Conservation (phyloP, 2,888 invertebrate species). For the Epirrhoe tristata region DNA sequence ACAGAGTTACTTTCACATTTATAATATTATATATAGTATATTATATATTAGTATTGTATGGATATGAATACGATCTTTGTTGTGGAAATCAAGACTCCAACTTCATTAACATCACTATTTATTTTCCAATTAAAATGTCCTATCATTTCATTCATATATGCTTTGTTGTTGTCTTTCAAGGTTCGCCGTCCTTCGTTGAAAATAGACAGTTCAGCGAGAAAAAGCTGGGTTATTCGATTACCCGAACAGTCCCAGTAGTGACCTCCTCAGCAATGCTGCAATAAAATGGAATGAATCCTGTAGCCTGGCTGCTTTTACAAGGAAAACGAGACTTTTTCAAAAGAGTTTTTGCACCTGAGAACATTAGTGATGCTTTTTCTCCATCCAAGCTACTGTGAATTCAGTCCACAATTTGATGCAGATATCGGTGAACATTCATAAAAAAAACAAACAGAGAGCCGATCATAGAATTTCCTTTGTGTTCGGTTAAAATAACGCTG, state of each 20-base stretch:
- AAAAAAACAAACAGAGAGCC: no score
- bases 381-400: no score
- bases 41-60: no score
- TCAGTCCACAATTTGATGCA: no score
- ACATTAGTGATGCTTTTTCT: neutral
- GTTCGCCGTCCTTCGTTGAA: slow-evolving; percentile 16
- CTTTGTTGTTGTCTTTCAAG: slow-evolving; percentile 1
- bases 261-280: slow-evolving; percentile 43
- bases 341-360: no score
- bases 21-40: no score
- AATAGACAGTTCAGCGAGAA: slow-evolving; percentile 27
- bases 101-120: neutral
- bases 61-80: no score
- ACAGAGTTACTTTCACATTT: no score
- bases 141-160: neutral
- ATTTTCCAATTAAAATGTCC: neutral
- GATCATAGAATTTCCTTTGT: no score
- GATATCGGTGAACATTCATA: no score
- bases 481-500: no score
- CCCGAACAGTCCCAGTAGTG: slow-evolving; percentile 55
- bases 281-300: slow-evolving; percentile 47
- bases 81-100: no score
- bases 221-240: slow-evolving; percentile 57
- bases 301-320: slow-evolving; percentile 23
- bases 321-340: slow-evolving; percentile 5